Evolutionary conservation across 2,797 vertebrate genomes (phyloP), one percentile per base, ranked within the genome.

Genomic region (Eremophila alpestris): DNA sequence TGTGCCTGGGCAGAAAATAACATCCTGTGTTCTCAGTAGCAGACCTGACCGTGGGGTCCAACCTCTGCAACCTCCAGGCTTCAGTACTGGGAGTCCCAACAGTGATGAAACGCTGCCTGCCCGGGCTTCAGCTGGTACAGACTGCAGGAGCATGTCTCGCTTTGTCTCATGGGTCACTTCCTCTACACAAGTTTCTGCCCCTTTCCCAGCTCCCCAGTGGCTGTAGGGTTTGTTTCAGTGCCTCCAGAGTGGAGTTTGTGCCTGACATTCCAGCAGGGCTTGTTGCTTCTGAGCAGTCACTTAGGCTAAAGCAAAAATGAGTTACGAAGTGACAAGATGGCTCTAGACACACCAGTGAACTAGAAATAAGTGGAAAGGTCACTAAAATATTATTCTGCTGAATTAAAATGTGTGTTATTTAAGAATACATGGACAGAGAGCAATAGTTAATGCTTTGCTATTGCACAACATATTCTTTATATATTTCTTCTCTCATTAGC

Each of bases 321-420:
- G 89, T 93, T 71, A 60, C 38, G 17, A 84, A 90, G 64, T 95
- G 96, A 95, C 88, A 95, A 93, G 93, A 96, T 92, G 89, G 70
- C 68, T 94, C 52, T 46, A 83, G 96, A 96, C 95, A 85, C 30
- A 64, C 43, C 90, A 94, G 70, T 90, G 94, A 95, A 94, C 93
- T 95, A 95, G 88, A 95, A 95, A 80, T 89, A 95, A 90, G 52
- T 71, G 41, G 74, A 87, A 90, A 95, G 92, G 90, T 94, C 92
- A 93, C 52, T 76, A 89, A 95, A 92, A 84, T 89, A 82, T 54
- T 87, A 43, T 65, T 86, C 75, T 79, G 77, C 67, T 90, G 74
- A 84, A 92, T 93, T 59, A 70, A 52, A 95, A 82, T 62, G 69
- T 60, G 36, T 64, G 19, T 73, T 89, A 64, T 70, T 84, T 87